phyloP scores from a whole-genome alignment of 1,140 invertebrate species.

The Pseudomyrmex concolor region DNA sequence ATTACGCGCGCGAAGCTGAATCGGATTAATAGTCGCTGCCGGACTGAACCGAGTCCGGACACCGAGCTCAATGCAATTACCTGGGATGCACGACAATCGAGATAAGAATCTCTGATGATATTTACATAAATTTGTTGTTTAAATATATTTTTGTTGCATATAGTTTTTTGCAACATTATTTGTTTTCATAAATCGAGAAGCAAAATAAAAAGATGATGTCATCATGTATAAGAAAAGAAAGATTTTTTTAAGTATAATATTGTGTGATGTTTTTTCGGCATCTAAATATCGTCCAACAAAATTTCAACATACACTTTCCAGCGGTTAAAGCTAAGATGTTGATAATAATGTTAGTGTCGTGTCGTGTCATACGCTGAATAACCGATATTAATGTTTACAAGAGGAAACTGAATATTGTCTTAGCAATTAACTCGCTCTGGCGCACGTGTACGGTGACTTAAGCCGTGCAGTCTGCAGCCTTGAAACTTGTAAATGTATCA shows the following conservation, averaged over 20 bases:
- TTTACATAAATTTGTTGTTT: too few relatives aligned
- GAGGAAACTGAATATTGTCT: constrained; percentile 33
- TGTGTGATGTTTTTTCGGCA: too few relatives aligned
- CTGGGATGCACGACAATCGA: constrained; percentile 4
- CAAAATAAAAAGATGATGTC: neutral
- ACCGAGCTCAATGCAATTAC: constrained; percentile 49
- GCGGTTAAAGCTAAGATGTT: constrained; percentile 7
- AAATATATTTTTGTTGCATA: too few relatives aligned
- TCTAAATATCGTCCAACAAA: neutral
- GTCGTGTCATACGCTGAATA: constrained; percentile 11
- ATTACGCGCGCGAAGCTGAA: constrained; percentile 50
- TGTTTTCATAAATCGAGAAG: neutral
- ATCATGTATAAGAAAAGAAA: neutral
- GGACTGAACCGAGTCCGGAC: constrained; percentile 5
- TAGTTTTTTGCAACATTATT: neutral
- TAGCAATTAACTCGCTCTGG: constrained; percentile 47
- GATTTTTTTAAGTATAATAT: neutral
- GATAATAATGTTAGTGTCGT: constrained; percentile 17
- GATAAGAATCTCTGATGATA: neutral
- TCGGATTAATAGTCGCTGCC: constrained; percentile 44
- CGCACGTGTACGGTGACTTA: constrained; percentile 36
- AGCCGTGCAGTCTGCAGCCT: constrained; percentile 11
- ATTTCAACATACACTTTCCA: neutral
- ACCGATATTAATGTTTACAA: constrained; percentile 49
- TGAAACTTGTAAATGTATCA: constrained; percentile 6